Conservation (phyloP, 2,888 invertebrate genomes). For the Cantharis lateralis region DNA sequence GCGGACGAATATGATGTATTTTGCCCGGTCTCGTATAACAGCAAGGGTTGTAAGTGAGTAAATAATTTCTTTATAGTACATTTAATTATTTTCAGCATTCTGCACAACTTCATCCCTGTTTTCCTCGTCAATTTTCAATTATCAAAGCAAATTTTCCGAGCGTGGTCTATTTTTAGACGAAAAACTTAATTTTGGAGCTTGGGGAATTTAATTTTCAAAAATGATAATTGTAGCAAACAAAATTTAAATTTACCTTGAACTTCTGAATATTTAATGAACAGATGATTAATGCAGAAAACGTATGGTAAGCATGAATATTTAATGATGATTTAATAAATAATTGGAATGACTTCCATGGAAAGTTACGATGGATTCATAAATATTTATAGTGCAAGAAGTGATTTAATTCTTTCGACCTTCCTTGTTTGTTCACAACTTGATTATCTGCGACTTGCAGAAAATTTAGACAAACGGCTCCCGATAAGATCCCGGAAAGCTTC, state of each 20-base stretch:
- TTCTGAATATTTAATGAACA: background rate
- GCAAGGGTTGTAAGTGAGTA: background rate
- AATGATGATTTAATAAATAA: background rate
- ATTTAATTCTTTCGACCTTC: background rate
- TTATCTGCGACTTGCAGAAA: background rate
- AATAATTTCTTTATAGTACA: background rate
- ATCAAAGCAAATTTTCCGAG: constrained; percentile 7
- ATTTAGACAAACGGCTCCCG: background rate
- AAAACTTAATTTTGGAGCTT: background rate
- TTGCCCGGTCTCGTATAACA: background rate
- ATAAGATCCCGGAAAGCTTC: background rate
- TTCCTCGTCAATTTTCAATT: constrained; percentile 15
- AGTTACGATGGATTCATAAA: background rate
- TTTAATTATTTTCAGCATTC: constrained; percentile 20
- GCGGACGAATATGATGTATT: background rate
- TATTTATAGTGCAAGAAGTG: background rate
- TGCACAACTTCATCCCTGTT: constrained; percentile 8
- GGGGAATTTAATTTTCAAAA: background rate
- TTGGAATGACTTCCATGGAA: background rate
- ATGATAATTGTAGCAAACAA: background rate
- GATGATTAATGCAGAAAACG: background rate
- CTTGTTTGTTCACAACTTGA: background rate
- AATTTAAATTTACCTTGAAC: background rate
- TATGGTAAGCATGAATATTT: background rate
- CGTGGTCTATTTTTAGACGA: constrained; percentile 11